These are phyloP conservation scores for Neogale vison DNA, from an alignment of 2,113 vertebrate species.

Conservation along the genomic window DNA sequence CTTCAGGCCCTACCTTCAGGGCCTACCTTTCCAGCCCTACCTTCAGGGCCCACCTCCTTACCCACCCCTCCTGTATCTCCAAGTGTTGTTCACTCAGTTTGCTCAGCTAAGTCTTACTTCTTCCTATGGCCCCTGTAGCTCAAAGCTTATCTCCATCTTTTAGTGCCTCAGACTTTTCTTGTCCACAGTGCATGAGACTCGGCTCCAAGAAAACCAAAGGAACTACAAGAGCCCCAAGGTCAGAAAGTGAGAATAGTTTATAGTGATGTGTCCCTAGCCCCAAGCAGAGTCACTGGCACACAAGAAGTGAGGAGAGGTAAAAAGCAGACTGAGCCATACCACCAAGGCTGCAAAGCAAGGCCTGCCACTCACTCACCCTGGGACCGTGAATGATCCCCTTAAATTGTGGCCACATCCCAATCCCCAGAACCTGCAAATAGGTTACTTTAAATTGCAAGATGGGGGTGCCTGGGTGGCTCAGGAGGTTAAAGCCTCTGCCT, in stretches of 20 bases:
- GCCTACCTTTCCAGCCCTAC: too few species aligned
- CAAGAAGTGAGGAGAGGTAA: neutral
- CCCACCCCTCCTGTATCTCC: neutral
- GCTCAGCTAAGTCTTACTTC: neutral
- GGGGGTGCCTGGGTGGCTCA: too few species aligned
- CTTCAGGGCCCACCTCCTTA: neutral
- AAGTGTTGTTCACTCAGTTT: neutral
- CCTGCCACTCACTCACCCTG: neutral
- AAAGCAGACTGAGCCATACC: neutral
- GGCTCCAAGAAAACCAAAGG: neutral
- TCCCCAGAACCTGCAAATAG: neutral
- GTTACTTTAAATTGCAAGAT: neutral
- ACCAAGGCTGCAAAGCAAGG: neutral
- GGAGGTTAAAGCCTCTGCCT: too few species aligned
- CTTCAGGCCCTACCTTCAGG: too few species aligned
- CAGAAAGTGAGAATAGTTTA: neutral
- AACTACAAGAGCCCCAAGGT: accelerated
- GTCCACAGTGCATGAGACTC: neutral
- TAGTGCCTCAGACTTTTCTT: neutral
- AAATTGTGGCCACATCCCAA: too few species aligned
- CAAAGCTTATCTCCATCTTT: neutral
- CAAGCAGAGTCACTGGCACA: accelerated
- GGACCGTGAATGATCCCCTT: neutral
- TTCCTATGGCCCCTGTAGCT: neutral
- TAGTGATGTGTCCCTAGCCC: neutral